Conservation (phyloP, 2,888 invertebrate species). For the Melitaea athalia region DNA sequence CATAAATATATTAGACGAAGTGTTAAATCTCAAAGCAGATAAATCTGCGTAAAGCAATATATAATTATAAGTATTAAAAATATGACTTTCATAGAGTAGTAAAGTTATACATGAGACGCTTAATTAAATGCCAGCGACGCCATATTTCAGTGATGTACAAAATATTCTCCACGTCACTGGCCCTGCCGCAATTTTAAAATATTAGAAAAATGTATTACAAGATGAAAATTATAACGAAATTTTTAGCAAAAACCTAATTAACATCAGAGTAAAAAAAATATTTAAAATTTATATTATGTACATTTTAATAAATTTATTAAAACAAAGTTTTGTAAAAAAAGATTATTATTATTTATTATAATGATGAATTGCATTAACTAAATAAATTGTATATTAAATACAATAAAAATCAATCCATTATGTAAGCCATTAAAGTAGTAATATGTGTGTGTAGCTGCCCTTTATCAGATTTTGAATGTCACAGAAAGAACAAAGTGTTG, state of each 20-base stretch:
- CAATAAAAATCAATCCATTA: too few species aligned
- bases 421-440: too few species aligned
- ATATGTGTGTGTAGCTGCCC: too few species aligned
- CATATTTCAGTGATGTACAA: slow-evolving; percentile 1
- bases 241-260: neutral
- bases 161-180: neutral
- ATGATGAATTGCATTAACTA: too few species aligned
- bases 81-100: neutral
- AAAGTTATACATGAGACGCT: neutral
- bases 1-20: too few species aligned
- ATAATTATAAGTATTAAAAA: slow-evolving; percentile 6
- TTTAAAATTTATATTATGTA: too few species aligned
- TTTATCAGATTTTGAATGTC: too few species aligned
- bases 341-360: too few species aligned
- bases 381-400: neutral
- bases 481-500: too few species aligned
- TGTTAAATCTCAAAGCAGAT: too few species aligned
- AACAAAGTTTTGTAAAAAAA: neutral
- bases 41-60: neutral
- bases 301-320: too few species aligned
- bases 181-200: neutral
- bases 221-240: neutral
- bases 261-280: too few species aligned
- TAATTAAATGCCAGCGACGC: neutral
- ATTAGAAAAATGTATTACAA: neutral